Conservation (phyloP, 2,888 invertebrate genomes). For the Sphaeridia pumilis region DNA sequence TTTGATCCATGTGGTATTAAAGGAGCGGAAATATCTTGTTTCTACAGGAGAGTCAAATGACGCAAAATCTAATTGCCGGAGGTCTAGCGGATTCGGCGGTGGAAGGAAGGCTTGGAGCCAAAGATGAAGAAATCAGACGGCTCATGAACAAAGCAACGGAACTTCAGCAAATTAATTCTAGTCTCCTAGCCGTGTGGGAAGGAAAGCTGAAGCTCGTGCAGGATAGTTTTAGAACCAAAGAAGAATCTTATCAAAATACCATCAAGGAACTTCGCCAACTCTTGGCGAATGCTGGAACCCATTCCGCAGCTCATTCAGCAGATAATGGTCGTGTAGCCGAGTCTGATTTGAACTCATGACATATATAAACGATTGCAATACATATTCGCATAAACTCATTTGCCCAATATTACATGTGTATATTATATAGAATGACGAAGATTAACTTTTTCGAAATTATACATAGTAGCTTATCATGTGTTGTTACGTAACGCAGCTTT, state of each 20-base stretch:
- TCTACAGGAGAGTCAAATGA: conserved; percentile 11
- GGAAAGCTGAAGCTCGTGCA: conserved; percentile 6
- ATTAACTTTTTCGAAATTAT: background rate
- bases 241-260: conserved; percentile 2
- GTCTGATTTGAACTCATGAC: background rate
- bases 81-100: conserved; percentile 3
- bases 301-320: background rate
- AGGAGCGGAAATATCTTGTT: too few relatives aligned
- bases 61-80: conserved; percentile 7
- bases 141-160: conserved; percentile 3
- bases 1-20: background rate
- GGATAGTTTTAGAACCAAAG: conserved; percentile 11
- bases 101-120: conserved; percentile 2
- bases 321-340: background rate
- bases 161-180: conserved; percentile 13
- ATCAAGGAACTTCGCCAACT: conserved; percentile 4
- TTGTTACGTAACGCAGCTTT: too few relatives aligned
- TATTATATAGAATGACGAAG: background rate
- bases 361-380: background rate
- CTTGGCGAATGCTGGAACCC: background rate
- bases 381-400: background rate
- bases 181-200: conserved; percentile 10
- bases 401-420: background rate
- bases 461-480: too few relatives aligned
- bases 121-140: conserved; percentile 6